Base-by-base conservation (phyloP, 2,113 vertebrate species). In the Smithornis capensis region DNA sequence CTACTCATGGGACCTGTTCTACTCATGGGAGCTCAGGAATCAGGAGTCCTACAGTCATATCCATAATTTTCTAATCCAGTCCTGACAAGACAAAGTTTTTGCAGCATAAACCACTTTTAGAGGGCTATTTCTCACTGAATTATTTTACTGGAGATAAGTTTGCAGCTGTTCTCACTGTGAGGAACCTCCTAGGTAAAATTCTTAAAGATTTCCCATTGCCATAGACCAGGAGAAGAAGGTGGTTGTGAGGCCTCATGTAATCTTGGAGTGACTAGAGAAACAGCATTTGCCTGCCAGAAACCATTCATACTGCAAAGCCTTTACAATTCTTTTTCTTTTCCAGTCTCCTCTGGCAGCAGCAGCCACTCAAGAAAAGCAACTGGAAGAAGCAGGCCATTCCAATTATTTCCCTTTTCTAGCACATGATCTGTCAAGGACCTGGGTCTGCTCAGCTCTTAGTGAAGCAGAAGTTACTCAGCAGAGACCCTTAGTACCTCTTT, bases 401-500 rank as follows among this genome's bases (percentile, higher is more conserved):
- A 47, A 27, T n/a, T 38, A 52, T 14, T 22, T 53, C 3, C 40
- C 37, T 49, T 49, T 60, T 24, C 47, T 24, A 40, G 44, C 3
- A 28, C 29, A 9, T 8, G 27, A 0, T 23, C 65, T 91, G 49
- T 53, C 13, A 4, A 1, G 27, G 38, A n/a, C 24, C 44, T 56
- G 62, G 38, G 13, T 63, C 63, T 74, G 38, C 59, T 62, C 70
- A 40, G 59, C 44, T 42, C 45, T 24, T 47, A 28, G 10, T n/a
- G n/a, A 73, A 24, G 42, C 71, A 81, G 62, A 78, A 53, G 27
- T 69, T 59, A 29, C 29, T 40, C 68, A 86, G 52, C 22, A 68
- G 37, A 95, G 55, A 84, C 86, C 90, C 96, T 96, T 96, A 95
- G 88, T 95, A 94, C 97, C 76, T 92, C 97, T 97, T 96, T 97